These are phyloP conservation scores for Scaptomyza hsui DNA, from an alignment of 1,140 invertebrate genomes.

Conservation along the genomic window DNA sequence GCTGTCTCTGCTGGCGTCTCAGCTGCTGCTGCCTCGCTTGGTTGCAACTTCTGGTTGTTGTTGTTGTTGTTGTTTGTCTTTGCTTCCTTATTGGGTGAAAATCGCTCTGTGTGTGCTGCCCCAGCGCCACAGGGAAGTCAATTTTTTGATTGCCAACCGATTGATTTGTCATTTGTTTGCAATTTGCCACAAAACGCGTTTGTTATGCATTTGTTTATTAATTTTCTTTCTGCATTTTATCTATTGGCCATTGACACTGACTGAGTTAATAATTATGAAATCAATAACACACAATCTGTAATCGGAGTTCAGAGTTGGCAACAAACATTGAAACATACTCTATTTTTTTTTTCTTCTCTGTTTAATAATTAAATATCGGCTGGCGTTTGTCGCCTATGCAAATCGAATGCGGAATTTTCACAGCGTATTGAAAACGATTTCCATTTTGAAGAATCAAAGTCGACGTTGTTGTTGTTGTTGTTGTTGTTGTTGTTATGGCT, in stretches of 20 bases:
- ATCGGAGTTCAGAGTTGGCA: slow-evolving; percentile 69
- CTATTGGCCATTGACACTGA: slow-evolving; percentile 73
- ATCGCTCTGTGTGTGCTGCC: slow-evolving; percentile 55
- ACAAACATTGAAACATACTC: background rate
- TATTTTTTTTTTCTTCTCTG: slow-evolving; percentile 1
- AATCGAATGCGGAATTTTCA: slow-evolving; percentile 71
- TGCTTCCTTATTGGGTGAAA: slow-evolving; percentile 82
- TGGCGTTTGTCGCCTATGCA: slow-evolving; percentile 65
- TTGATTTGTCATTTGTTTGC: slow-evolving; percentile 75
- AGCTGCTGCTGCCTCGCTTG: slow-evolving; percentile 44
- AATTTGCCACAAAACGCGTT: slow-evolving; percentile 40
- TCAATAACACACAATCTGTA: slow-evolving; percentile 65
- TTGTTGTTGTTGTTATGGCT: slow-evolving; percentile 28
- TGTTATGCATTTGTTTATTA: slow-evolving; percentile 21
- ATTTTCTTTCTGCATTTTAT: slow-evolving; percentile 18
- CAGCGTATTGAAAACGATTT: slow-evolving; percentile 55
- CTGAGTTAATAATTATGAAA: slow-evolving; percentile 65
- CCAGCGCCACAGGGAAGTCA: slow-evolving; percentile 56
- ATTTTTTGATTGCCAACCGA: slow-evolving; percentile 71
- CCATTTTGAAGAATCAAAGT: slow-evolving; percentile 64
- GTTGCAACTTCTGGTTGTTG: slow-evolving; percentile 74
- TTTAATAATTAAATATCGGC: slow-evolving; percentile 18
- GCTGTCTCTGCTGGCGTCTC: background rate
- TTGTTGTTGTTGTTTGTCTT: slow-evolving; percentile 52
- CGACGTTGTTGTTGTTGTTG: slow-evolving; percentile 29